These are phyloP conservation scores for Euphysa ruthae DNA, from an alignment of 30 jellyfish, hydroid and myxozoan species.

Conservation along the genomic window DNA sequence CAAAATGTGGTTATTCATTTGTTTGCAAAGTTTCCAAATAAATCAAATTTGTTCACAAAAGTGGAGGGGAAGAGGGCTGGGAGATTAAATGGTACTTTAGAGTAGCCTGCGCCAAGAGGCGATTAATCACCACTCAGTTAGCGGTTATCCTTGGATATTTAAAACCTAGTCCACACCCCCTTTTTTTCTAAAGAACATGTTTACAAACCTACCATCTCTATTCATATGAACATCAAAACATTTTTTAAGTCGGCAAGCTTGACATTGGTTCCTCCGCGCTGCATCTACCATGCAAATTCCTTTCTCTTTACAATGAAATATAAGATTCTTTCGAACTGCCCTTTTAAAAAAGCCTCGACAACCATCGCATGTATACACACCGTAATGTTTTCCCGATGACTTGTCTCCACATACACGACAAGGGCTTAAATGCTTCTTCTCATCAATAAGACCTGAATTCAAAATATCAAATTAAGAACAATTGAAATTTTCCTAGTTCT, in stretches of 20 bases:
- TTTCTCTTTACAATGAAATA: slow-evolving; percentile 82
- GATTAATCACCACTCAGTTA: no score
- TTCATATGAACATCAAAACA: slow-evolving; percentile 91
- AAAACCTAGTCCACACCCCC: no score
- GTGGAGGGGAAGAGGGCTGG: no score
- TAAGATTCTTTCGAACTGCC: slow-evolving; percentile 73
- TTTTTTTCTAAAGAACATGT: no score
- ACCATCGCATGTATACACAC: slow-evolving; percentile 97
- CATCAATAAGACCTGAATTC: slow-evolving; percentile 1
- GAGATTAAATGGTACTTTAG: no score
- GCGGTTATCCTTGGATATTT: no score
- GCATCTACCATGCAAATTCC: slow-evolving; percentile 91
- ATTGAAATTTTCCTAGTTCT: no score
- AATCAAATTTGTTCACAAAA: no score
- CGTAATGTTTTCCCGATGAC: slow-evolving; percentile 97
- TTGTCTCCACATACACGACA: slow-evolving; percentile 98
- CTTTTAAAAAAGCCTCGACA: slow-evolving; percentile 98
- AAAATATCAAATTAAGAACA: no score
- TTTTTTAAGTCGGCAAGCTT: slow-evolving; percentile 86
- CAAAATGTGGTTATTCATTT: no score
- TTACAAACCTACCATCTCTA: slow-evolving; percentile 90
- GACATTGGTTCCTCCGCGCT: slow-evolving; percentile 91
- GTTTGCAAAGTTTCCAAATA: no score
- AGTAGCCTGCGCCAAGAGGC: no score
- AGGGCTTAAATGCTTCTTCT: slow-evolving; percentile 18